Conservation (phyloP, 2,888 invertebrate genomes). For the Sminthurides aquaticus region DNA sequence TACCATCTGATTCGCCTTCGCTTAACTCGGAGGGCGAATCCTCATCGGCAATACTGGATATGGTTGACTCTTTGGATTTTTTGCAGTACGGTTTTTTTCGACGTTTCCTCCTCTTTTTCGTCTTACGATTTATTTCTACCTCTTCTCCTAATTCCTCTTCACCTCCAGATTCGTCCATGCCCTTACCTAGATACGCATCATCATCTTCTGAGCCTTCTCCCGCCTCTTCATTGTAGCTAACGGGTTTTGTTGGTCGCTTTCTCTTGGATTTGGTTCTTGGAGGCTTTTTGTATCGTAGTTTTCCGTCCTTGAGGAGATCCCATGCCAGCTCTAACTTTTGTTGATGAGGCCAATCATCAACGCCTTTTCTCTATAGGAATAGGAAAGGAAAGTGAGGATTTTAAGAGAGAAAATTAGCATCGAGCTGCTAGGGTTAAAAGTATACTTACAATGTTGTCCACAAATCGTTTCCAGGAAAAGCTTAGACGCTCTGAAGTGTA, state of each 20-base stretch:
- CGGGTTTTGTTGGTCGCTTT: not conserved
- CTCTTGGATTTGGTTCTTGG: not conserved
- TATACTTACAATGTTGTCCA: constrained; percentile 23
- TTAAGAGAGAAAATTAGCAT: too few species aligned
- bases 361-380: constrained; percentile 26
- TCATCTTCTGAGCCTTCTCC: constrained; percentile 10
- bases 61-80: constrained; percentile 9
- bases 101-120: constrained; percentile 11
- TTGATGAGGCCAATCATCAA: constrained; percentile 30
- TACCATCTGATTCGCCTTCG: constrained; percentile 32
- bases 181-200: constrained; percentile 1
- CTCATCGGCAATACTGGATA: constrained; percentile 20
- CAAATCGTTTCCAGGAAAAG: constrained; percentile 32
- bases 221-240: not conserved
- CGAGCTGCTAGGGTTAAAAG: too few species aligned
- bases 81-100: constrained; percentile 16
- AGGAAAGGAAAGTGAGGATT: too few species aligned
- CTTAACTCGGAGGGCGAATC: constrained; percentile 11
- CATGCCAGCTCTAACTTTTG: constrained; percentile 32
- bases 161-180: constrained; percentile 4
- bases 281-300: constrained; percentile 29
- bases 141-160: constrained; percentile 10
- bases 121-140: not conserved
- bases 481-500: constrained; percentile 4
- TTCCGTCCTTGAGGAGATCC: constrained; percentile 30